Evolutionary conservation across 1,140 invertebrate species (phyloP).

Genomic region (Eupeodes corollae): DNA sequence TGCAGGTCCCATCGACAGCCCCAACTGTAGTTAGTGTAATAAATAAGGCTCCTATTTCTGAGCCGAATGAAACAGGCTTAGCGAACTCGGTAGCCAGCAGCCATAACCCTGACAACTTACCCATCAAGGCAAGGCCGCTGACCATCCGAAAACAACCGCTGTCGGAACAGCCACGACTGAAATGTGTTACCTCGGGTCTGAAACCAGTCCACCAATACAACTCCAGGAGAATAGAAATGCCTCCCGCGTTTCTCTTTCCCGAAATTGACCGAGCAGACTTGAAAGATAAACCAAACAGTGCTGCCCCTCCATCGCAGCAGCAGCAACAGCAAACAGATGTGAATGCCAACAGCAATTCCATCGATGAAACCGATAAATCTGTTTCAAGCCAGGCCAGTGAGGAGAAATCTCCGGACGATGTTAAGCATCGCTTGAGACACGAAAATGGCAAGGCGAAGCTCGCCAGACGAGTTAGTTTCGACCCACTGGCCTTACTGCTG

Average conservation of each 20-base stretch:
- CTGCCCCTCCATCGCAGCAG: neutral
- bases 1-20: neutral
- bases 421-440: slow-evolving; percentile 53
- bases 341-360: slow-evolving; percentile 4
- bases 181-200: slow-evolving; percentile 43
- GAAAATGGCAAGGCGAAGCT: slow-evolving; percentile 57
- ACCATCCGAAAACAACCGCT: slow-evolving; percentile 65
- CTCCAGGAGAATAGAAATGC: slow-evolving; percentile 64
- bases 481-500: slow-evolving; percentile 87
- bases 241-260: slow-evolving; percentile 66
- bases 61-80: slow-evolving; percentile 15
- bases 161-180: slow-evolving; percentile 62
- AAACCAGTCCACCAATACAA: slow-evolving; percentile 11
- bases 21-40: neutral
- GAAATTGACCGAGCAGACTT: slow-evolving; percentile 37
- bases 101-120: slow-evolving; percentile 43
- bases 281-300: slow-evolving; percentile 1
- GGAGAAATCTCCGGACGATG: slow-evolving; percentile 44
- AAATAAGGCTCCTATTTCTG: neutral
- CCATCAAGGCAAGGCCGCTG: slow-evolving; percentile 65
- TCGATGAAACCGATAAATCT: slow-evolving; percentile 43
- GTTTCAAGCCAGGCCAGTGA: slow-evolving; percentile 33
- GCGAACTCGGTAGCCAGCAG: slow-evolving; percentile 23
- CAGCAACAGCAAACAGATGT: neutral
- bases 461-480: slow-evolving; percentile 84